Evolutionary conservation across 2,888 invertebrate genomes (phyloP).

Genomic region (Oegoconia quadripuncta): DNA sequence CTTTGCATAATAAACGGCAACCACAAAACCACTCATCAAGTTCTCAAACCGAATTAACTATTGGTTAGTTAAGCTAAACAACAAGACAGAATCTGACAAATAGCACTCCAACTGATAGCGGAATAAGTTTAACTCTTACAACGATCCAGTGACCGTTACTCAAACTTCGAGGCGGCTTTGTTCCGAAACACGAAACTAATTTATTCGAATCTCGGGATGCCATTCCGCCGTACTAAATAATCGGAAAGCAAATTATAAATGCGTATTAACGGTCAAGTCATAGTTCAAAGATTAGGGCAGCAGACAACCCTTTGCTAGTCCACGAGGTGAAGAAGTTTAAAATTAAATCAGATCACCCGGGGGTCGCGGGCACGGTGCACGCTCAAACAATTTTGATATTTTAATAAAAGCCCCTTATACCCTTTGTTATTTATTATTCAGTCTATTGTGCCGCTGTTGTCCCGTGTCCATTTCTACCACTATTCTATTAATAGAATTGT

Average conservation of each 20-base stretch:
- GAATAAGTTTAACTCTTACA: slow-evolving; percentile 63
- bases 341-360: slow-evolving; percentile 60
- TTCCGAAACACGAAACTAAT: slow-evolving; percentile 77
- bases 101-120: slow-evolving; percentile 49
- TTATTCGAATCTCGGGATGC: slow-evolving; percentile 71
- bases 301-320: slow-evolving; percentile 68
- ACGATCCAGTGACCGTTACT: slow-evolving; percentile 73
- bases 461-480: too few relatives aligned
- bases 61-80: slow-evolving; percentile 45
- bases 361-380: slow-evolving; percentile 46
- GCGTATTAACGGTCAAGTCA: slow-evolving; percentile 79
- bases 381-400: slow-evolving; percentile 56
- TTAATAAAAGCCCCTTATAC: slow-evolving; percentile 52
- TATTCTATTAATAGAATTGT: background rate
- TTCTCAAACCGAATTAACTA: slow-evolving; percentile 36
- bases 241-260: slow-evolving; percentile 78
- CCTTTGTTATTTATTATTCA: slow-evolving; percentile 30
- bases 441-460: slow-evolving; percentile 18
- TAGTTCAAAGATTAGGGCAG: slow-evolving; percentile 79
- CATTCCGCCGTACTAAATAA: slow-evolving; percentile 70
- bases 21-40: slow-evolving; percentile 14
- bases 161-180: slow-evolving; percentile 70
- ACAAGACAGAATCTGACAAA: slow-evolving; percentile 52
- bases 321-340: slow-evolving; percentile 64
- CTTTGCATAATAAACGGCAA: slow-evolving; percentile 6